phyloP scores from a whole-genome alignment of 2,888 invertebrate species.

The Amorpha juglandis region DNA sequence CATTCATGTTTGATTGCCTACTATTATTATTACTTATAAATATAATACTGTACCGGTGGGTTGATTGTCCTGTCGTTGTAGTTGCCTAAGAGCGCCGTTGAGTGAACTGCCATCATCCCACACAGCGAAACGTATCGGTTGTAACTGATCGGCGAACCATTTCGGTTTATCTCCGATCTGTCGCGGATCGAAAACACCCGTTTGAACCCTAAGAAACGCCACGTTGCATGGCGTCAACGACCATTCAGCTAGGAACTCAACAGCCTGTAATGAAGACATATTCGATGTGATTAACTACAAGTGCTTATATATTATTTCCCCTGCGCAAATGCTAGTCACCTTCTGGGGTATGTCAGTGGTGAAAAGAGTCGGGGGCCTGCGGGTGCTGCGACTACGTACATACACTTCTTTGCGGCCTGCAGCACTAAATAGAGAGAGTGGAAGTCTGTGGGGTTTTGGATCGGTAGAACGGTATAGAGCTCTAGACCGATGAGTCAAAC shows the following conservation, averaged over 20 bases:
- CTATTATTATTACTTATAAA: background rate
- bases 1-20: too few species aligned
- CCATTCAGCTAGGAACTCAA: slow-evolving; percentile 99
- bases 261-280: slow-evolving; percentile 86
- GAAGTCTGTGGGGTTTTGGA: too few species aligned
- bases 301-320: too few species aligned
- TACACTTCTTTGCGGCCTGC: too few species aligned
- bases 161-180: slow-evolving; percentile 99
- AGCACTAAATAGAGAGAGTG: too few species aligned
- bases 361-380: too few species aligned
- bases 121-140: slow-evolving; percentile 95
- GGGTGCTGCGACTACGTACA: too few species aligned
- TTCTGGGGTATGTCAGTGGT: too few species aligned
- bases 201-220: slow-evolving; percentile 98
- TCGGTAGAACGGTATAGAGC: too few species aligned
- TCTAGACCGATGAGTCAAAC: too few species aligned
- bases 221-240: slow-evolving; percentile 98
- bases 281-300: background rate
- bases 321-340: too few species aligned
- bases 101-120: slow-evolving; percentile 95
- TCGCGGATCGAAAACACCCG: slow-evolving; percentile 96
- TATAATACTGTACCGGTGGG: slow-evolving; percentile 85
- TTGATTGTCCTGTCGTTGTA: slow-evolving; percentile 90
- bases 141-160: slow-evolving; percentile 96
- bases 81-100: slow-evolving; percentile 89